These are phyloP conservation scores for Steatornis caripensis DNA, from an alignment of 2,113 vertebrate genomes.

Conservation along the genomic window DNA sequence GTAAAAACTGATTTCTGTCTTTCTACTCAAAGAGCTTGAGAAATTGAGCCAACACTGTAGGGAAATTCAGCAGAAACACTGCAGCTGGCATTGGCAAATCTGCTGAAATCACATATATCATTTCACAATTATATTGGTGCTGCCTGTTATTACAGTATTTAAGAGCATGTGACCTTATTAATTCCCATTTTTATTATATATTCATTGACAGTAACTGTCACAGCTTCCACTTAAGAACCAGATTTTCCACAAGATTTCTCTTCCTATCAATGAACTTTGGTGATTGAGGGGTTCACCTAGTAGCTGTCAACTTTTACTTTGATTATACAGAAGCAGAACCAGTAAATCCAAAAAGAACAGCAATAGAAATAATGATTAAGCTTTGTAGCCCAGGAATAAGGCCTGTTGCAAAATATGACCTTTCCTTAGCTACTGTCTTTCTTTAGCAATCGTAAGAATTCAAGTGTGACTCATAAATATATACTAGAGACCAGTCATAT, in stretches of 20 bases:
- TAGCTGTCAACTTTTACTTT: neutral
- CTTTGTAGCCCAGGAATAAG: neutral
- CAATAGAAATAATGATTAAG: neutral
- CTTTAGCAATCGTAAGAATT: neutral
- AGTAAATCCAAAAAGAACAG: neutral
- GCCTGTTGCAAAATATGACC: neutral
- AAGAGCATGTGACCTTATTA: conserved; percentile 10
- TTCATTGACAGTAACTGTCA: neutral
- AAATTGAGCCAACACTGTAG: neutral
- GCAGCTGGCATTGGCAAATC: neutral
- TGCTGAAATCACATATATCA: neutral
- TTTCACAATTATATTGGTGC: conserved; percentile 1
- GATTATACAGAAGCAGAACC: neutral
- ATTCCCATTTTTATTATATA: conserved; percentile 32
- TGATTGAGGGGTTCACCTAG: neutral
- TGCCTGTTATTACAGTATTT: conserved; percentile 26
- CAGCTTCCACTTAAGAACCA: neutral
- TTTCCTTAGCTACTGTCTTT: neutral
- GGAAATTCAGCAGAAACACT: neutral
- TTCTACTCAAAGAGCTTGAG: neutral
- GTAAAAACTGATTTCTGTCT: neutral
- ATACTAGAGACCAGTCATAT: neutral
- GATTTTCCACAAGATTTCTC: neutral
- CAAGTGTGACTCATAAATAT: neutral
- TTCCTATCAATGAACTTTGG: neutral